These are phyloP conservation scores for Tethea ocularis DNA, from an alignment of 2,888 invertebrate species.

Conservation along the genomic window DNA sequence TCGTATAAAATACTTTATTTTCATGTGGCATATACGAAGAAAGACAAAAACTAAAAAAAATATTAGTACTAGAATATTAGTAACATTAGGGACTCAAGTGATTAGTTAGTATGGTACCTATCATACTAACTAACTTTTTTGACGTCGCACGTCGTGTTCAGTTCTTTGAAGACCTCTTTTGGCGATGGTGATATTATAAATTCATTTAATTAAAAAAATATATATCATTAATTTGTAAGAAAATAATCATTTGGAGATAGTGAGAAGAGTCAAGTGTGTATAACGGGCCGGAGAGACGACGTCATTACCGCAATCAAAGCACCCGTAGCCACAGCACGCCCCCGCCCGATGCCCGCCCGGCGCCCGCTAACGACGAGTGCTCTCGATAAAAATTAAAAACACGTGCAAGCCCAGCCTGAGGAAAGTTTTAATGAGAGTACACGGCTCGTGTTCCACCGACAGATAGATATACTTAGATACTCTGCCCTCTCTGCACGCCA, in stretches of 20 bases:
- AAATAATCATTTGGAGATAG: constrained; percentile 77
- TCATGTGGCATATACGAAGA: too few species aligned
- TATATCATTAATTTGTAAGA: constrained; percentile 68
- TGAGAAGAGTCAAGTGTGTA: constrained; percentile 62
- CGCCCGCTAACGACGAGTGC: constrained; percentile 76
- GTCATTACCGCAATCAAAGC: constrained; percentile 84
- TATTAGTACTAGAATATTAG: too few species aligned
- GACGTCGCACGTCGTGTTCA: too few species aligned
- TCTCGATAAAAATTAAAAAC: constrained; percentile 85
- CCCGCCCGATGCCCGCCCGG: constrained; percentile 21
- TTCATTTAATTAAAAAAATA: constrained; percentile 56
- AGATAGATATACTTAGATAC: constrained; percentile 37
- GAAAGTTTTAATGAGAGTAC: constrained; percentile 83
- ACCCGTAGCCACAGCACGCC: constrained; percentile 63
- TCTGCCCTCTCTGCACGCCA: constrained; percentile 1
- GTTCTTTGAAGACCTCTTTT: constrained; percentile 18
- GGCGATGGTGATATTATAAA: constrained; percentile 21
- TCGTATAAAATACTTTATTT: too few species aligned
- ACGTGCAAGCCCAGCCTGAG: constrained; percentile 82
- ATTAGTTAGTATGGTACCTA: too few species aligned
- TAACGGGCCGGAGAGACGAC: constrained; percentile 46
- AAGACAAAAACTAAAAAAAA: too few species aligned
- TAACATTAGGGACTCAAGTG: too few species aligned
- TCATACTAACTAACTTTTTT: too few species aligned
- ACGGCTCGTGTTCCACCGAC: constrained; percentile 60